A percentile compares a stretch with the other conserved stretches of the same genome.
phyloP scores from a whole-genome alignment of 2,113 vertebrate genomes.

The Nyctibius bracteatus region DNA sequence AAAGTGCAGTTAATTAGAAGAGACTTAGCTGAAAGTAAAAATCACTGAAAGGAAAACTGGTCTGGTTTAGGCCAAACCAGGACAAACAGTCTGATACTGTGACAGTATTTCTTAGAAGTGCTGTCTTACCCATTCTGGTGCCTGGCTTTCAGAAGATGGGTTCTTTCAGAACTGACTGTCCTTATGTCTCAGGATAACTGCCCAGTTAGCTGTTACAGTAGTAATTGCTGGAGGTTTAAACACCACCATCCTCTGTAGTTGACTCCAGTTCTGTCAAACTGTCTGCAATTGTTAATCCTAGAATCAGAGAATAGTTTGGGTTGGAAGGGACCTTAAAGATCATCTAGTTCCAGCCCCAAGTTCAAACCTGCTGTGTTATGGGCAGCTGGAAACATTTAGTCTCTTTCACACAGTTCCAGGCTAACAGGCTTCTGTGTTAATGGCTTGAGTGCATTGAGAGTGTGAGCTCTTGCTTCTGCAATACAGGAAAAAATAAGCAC shows the following conservation, averaged over 20 bases:
- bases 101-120: neutral
- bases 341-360: too few relatives aligned
- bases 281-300: too few relatives aligned
- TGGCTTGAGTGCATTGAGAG: too few relatives aligned
- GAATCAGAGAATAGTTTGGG: too few relatives aligned
- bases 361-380: too few relatives aligned
- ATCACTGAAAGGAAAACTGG: too few relatives aligned
- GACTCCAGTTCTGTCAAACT: neutral
- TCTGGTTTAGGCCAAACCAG: too few relatives aligned
- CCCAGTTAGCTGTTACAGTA: neutral
- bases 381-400: neutral
- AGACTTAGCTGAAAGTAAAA: too few relatives aligned
- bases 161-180: neutral
- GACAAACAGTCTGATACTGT: neutral
- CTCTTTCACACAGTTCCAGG: neutral
- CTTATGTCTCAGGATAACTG: neutral
- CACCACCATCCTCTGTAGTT: neutral
- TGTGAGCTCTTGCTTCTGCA: neutral
- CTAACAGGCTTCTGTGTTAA: neutral
- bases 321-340: too few relatives aligned
- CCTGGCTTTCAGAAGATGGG: neutral
- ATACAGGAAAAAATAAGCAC: too few relatives aligned
- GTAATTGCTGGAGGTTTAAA: neutral
- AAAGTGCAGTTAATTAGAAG: too few relatives aligned
- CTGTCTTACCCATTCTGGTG: fast-evolving